Percentiles rank a stretch among this genome's conserved stretches.
Conservation (phyloP, 2,797 vertebrate genomes). For the Poeciliopsis gracilis region DNA sequence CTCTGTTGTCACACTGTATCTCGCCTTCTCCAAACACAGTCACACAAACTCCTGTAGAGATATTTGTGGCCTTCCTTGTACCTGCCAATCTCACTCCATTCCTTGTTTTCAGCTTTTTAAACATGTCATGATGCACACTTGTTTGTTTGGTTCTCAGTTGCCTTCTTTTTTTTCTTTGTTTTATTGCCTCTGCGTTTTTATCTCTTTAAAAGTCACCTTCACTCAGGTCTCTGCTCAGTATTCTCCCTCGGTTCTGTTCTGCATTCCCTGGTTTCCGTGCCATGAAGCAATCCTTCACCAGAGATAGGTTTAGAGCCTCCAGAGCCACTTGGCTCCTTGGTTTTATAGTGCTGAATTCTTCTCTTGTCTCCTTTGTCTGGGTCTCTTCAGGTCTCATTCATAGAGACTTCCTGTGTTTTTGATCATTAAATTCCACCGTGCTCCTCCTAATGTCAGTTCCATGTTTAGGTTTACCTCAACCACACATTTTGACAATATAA, state of each 20-base stretch:
- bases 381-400: background rate
- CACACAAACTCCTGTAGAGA: slow-evolving; percentile 34
- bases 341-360: background rate
- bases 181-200: background rate
- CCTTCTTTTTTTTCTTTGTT: no score
- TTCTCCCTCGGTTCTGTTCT: background rate
- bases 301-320: background rate
- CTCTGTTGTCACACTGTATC: slow-evolving; percentile 42
- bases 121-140: background rate
- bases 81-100: slow-evolving; percentile 51
- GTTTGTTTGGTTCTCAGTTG: background rate
- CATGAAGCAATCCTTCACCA: background rate
- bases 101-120: slow-evolving; percentile 20
- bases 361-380: background rate
- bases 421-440: background rate
- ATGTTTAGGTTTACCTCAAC: background rate
- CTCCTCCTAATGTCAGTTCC: background rate
- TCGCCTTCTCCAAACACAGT: slow-evolving; percentile 6
- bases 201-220: background rate
- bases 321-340: background rate
- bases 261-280: background rate
- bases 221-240: background rate
- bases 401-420: background rate
- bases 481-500: no score
- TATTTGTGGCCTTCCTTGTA: slow-evolving; percentile 44